Evolutionary conservation across 1,140 invertebrate genomes (phyloP).

Genomic region (Telenomus remus): DNA sequence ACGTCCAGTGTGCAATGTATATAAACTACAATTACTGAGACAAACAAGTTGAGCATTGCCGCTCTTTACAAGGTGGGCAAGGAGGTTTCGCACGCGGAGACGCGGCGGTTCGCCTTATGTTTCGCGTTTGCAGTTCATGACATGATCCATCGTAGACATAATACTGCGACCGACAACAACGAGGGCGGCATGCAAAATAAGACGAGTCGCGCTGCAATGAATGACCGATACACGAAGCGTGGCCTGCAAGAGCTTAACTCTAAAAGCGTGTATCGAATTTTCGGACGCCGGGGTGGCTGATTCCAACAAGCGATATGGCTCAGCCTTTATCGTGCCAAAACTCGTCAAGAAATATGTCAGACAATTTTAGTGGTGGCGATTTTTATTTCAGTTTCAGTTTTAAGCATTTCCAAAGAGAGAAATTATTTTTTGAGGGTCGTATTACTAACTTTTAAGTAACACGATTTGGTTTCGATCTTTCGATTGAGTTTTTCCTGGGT

Average conservation of each 20-base stretch:
- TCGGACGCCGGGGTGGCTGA: constrained; percentile 56
- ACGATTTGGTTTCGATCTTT: no score
- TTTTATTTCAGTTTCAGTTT: no score
- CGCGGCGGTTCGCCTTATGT: constrained; percentile 31
- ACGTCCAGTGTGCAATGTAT: constrained; percentile 8
- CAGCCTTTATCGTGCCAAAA: constrained; percentile 70
- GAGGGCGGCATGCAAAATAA: constrained; percentile 59
- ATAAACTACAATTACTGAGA: constrained; percentile 30
- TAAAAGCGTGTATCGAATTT: constrained; percentile 53
- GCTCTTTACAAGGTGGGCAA: constrained; percentile 22
- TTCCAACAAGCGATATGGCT: constrained; percentile 66
- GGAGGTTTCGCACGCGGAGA: constrained; percentile 11
- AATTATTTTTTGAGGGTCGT: no score
- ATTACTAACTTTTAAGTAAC: no score
- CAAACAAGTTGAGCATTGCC: constrained; percentile 25
- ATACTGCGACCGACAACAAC: constrained; percentile 60
- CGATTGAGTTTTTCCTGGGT: constrained; percentile 9
- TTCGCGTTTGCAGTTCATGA: constrained; percentile 44
- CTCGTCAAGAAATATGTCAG: no score
- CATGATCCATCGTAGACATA: constrained; percentile 67
- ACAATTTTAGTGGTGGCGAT: no score
- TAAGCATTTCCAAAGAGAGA: no score
- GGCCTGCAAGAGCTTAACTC: constrained; percentile 56
- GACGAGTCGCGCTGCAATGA: constrained; percentile 54
- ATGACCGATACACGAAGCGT: constrained; percentile 62